Conservation (phyloP, 2,113 vertebrate species). For the Neodon shergylaensis region DNA sequence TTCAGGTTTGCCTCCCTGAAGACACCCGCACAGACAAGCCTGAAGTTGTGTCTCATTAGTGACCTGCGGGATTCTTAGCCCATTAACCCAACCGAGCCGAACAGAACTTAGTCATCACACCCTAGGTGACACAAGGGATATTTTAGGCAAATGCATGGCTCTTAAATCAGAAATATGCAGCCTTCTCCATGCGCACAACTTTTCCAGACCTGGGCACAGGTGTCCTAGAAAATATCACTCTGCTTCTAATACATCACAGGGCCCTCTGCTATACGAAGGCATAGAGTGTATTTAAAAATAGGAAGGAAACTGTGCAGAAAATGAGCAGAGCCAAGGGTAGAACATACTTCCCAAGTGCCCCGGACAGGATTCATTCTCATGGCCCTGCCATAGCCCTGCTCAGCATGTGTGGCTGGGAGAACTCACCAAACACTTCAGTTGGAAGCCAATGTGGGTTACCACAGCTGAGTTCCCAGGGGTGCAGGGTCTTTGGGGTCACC, state of each 20-base stretch:
- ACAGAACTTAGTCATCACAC: background rate
- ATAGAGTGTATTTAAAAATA: constrained; percentile 64
- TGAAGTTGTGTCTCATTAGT: background rate
- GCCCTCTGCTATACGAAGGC: background rate
- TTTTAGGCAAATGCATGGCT: too few relatives aligned
- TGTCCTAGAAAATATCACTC: constrained; percentile 42
- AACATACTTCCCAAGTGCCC: background rate
- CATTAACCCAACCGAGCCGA: background rate
- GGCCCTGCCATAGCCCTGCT: background rate
- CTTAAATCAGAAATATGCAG: background rate
- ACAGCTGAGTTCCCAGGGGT: background rate
- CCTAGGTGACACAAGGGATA: background rate
- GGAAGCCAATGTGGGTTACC: background rate
- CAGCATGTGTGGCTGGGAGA: fast-evolving
- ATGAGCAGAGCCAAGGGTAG: constrained; percentile 42
- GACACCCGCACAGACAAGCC: background rate
- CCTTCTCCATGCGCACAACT: background rate
- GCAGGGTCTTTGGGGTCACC: background rate
- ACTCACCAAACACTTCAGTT: fast-evolving
- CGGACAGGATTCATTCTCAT: fast-evolving
- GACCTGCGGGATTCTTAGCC: background rate
- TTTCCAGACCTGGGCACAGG: background rate
- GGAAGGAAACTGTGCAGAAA: constrained; percentile 69
- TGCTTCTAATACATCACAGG: background rate
- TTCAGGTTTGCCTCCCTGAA: background rate